A percentile compares a stretch with the other conserved stretches of the same genome.
phyloP scores from a whole-genome alignment of 2,888 invertebrate genomes.

The Buathra laborator region DNA sequence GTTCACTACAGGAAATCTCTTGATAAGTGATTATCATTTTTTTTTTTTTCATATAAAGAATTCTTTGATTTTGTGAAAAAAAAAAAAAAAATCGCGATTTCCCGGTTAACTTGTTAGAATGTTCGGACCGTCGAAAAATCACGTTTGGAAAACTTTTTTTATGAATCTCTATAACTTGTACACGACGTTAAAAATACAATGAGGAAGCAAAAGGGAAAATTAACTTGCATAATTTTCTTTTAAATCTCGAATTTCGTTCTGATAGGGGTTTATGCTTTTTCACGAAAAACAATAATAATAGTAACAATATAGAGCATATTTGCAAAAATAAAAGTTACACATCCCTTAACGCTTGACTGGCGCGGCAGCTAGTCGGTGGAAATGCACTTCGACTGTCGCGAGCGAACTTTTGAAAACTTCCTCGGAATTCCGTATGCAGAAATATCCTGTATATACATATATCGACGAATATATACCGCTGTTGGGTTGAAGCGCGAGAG shows the following conservation, averaged over 20 bases:
- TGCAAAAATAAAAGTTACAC: constrained; percentile 4
- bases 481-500: constrained; percentile 18
- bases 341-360: constrained; percentile 31
- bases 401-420: constrained; percentile 47
- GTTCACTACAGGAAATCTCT: neutral
- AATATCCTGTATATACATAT: constrained; percentile 4
- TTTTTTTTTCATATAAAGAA: neutral
- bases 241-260: neutral
- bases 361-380: constrained; percentile 32
- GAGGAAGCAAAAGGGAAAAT: too few species aligned
- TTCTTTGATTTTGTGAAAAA: too few species aligned
- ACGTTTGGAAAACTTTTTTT: too few species aligned
- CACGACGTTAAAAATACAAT: too few species aligned
- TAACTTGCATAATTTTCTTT: too few species aligned
- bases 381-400: constrained; percentile 49
- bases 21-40: constrained; percentile 12
- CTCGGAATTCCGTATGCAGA: constrained; percentile 22
- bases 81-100: too few species aligned
- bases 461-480: constrained; percentile 14
- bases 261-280: neutral
- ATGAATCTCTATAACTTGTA: too few species aligned
- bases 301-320: constrained; percentile 13
- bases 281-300: neutral
- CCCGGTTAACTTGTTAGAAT: too few species aligned
- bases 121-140: too few species aligned